A percentile compares a stretch with the other conserved stretches of the same genome.
These are phyloP conservation scores for Poliocrania exsul DNA, from an alignment of 2,797 vertebrate species.

Conservation along the genomic window DNA sequence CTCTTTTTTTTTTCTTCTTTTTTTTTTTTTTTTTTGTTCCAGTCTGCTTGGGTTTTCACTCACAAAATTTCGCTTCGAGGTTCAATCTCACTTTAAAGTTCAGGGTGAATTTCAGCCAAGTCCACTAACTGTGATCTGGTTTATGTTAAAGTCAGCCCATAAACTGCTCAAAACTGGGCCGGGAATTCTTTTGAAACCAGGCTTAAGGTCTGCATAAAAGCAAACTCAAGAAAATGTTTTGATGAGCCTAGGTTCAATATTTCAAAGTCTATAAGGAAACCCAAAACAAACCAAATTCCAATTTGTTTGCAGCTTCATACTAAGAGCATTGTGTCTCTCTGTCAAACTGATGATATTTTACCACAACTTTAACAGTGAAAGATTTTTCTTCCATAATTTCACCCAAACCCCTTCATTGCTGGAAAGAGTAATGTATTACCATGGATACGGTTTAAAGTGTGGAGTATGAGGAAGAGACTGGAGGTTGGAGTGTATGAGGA, in stretches of 20 bases:
- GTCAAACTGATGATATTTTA: conserved; percentile 41
- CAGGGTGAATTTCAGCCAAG: conserved; percentile 52
- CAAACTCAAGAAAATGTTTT: conserved; percentile 44
- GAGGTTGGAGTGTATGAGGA: neutral
- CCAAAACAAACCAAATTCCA: conserved; percentile 51
- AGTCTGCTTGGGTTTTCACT: conserved; percentile 17
- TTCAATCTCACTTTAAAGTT: conserved; percentile 46
- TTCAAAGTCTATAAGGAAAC: conserved; percentile 44
- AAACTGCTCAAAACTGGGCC: conserved; percentile 38
- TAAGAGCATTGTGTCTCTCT: neutral
- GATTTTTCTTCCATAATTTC: conserved; percentile 44
- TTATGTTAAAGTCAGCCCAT: conserved; percentile 59
- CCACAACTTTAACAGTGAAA: conserved; percentile 40
- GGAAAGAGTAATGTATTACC: conserved; percentile 32
- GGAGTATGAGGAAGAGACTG: neutral
- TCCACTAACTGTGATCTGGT: conserved; percentile 36
- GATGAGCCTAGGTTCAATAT: conserved; percentile 41
- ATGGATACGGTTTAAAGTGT: conserved; percentile 56
- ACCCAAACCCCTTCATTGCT: conserved; percentile 9
- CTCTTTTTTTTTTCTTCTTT: neutral
- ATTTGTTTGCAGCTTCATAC: conserved; percentile 36
- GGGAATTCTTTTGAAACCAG: conserved; percentile 33
- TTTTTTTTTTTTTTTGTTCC: neutral
- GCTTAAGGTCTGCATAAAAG: conserved; percentile 35
- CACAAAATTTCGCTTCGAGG: conserved; percentile 54